Conservation (phyloP, 2,797 vertebrate genomes). For the Eulemur albifrons region DNA sequence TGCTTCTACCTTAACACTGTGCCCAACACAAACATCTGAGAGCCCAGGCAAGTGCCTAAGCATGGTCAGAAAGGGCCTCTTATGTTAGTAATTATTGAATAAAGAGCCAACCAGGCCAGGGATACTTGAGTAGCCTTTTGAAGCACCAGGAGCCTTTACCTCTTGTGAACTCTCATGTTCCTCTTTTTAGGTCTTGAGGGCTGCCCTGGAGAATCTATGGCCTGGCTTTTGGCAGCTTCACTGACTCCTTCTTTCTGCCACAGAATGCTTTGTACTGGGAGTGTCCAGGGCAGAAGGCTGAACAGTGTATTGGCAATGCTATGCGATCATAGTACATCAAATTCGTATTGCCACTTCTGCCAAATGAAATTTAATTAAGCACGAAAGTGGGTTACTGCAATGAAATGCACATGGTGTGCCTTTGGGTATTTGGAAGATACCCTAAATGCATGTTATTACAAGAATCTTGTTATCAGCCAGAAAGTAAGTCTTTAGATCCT, state of each 20-base stretch:
- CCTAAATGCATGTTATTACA: conserved; percentile 74
- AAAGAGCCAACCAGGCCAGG: not conserved
- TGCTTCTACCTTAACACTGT: not conserved
- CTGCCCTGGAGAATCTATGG: not conserved
- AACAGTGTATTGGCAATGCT: conserved; percentile 30
- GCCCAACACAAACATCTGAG: not conserved
- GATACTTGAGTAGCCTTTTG: not conserved
- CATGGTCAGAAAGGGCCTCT: not conserved
- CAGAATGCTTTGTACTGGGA: conserved; percentile 1
- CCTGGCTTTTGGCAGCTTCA: conserved; percentile 38
- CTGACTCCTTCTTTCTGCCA: conserved; percentile 14
- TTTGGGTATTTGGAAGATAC: conserved; percentile 75
- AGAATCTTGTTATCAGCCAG: conserved; percentile 69
- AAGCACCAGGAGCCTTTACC: not conserved
- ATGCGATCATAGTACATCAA: conserved; percentile 64
- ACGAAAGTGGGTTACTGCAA: conserved; percentile 68
- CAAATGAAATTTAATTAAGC: conserved; percentile 79
- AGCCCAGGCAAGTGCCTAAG: not conserved
- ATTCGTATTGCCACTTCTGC: conserved; percentile 69
- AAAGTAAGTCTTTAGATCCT: conserved; percentile 64
- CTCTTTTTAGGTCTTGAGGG: not conserved
- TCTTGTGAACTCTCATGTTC: not conserved
- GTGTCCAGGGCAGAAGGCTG: conserved; percentile 47
- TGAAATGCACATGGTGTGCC: conserved; percentile 72
- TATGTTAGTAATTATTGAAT: not conserved